phyloP scores from a whole-genome alignment of 2,113 vertebrate species.

The Dendrocopos noguchii region DNA sequence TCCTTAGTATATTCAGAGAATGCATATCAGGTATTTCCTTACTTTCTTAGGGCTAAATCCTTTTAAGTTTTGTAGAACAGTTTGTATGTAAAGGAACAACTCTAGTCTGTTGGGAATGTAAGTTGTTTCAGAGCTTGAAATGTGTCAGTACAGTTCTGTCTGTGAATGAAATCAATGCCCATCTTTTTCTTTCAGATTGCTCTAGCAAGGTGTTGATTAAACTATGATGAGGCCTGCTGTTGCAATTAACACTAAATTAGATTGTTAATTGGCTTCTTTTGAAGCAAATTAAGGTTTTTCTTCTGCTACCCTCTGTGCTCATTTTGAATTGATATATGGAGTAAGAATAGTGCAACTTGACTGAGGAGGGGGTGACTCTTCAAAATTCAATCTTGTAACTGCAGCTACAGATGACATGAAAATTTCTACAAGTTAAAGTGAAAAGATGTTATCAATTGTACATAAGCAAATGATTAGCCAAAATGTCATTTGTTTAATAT shows the following conservation, averaged over 20 bases:
- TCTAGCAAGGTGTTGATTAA: constrained; percentile 69
- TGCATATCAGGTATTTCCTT: background rate
- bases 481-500: background rate
- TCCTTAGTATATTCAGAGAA: background rate
- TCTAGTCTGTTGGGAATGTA: background rate
- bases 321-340: constrained; percentile 3
- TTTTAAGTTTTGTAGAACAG: background rate
- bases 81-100: background rate
- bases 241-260: constrained; percentile 61
- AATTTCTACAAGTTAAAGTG: constrained; percentile 31
- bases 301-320: background rate
- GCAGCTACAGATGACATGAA: background rate
- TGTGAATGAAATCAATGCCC: constrained; percentile 31
- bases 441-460: background rate
- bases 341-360: constrained; percentile 35
- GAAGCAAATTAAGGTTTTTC: background rate
- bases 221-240: background rate
- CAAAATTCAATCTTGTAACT: constrained; percentile 45
- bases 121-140: background rate
- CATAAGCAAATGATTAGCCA: background rate
- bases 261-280: constrained; percentile 64
- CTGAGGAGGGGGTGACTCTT: constrained; percentile 21
- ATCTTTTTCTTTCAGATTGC: constrained; percentile 1
- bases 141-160: background rate
- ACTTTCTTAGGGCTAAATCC: background rate